Evolutionary conservation across 1,140 invertebrate species (phyloP), one percentile per base, ranked within the genome.

Genomic region (Musca domestica): DNA sequence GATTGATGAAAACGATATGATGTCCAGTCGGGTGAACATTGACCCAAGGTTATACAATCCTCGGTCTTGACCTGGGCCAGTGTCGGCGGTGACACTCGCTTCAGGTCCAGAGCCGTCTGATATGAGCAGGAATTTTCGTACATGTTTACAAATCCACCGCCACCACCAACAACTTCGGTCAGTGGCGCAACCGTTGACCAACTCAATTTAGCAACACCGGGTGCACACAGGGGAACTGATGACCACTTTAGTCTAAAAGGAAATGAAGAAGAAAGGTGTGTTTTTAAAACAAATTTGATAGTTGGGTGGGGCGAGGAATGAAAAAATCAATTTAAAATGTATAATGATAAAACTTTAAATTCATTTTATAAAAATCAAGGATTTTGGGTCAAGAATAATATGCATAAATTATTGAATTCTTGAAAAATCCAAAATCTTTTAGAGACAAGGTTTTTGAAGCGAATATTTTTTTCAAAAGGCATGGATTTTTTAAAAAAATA

Each of bases 91-190:
- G 86, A 86, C 71, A 85, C 87, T 74, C 92, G 86, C 83, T 94
- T 94, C 75, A 94, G 84, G 82, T 94, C 92, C 73, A 94, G 85
- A 74, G 91, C 92, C 81, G 89, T 91, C 81, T 91, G 91, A 85
- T 93, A 94, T 81, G 92, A 94, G 85, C 92, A 94, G 75, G 91
- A 90, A 83, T 91, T 93, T 86, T 94, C 92, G 87, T 94, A 94
- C 92, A 94, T 94, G 51, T 79, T 81, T 74, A 75, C 34, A 41
- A 41, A 41, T 41, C 34, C 34, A 12, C 73, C 71, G 71, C 66
- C 73, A 64, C 70, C 69, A 15, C 23, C 9, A 14, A 23, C 71
- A 51, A 69, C 71, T 70, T 74, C 56, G 69, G 73, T 20, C 56
- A 72, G 69, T 79, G 9, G n/a, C 46, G 67, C 23, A 30, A 17